Evolutionary conservation across 30 jellyfish, hydroid and myxozoan genomes (phyloP).

Genomic region (Morbakka virulenta): DNA sequence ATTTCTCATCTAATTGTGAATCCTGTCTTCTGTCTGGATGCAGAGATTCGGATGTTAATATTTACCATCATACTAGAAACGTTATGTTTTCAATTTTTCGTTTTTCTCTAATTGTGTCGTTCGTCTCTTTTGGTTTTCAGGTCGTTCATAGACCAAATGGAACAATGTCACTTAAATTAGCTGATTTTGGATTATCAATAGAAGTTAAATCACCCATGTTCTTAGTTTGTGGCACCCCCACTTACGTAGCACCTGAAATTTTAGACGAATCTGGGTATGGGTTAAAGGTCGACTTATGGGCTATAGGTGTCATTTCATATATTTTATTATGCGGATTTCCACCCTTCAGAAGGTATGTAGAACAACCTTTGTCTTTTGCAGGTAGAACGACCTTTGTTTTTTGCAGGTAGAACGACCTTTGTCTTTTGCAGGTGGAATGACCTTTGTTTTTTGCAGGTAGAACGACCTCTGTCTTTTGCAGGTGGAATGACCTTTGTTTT

Average conservation of each 20-base stretch:
- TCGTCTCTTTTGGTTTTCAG: slow-evolving; percentile 11
- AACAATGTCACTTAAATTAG: slow-evolving; percentile 73
- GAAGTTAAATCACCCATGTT: slow-evolving; percentile 96
- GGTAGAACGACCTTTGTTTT: no score
- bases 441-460: no score
- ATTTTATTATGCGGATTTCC: slow-evolving; percentile 94
- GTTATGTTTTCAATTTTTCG: not conserved
- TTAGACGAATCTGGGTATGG: slow-evolving; percentile 99
- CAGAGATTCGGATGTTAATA: not conserved
- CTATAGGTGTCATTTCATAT: slow-evolving; percentile 86
- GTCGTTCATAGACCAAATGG: slow-evolving; percentile 80
- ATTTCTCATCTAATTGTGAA: no score
- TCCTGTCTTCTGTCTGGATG: no score
- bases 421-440: no score
- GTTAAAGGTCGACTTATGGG: slow-evolving; percentile 91
- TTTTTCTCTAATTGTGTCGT: not conserved
- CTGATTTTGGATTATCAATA: slow-evolving; percentile 94
- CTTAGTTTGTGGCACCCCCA: slow-evolving; percentile 97
- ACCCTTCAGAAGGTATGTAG: slow-evolving; percentile 84
- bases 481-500: no score
- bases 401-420: no score
- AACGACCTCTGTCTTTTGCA: no score
- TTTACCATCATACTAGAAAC: not conserved
- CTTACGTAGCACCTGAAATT: slow-evolving; percentile 97
- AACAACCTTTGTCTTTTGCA: not conserved